Conservation (phyloP, 2,113 vertebrate genomes). For the Erinaceus europaeus region DNA sequence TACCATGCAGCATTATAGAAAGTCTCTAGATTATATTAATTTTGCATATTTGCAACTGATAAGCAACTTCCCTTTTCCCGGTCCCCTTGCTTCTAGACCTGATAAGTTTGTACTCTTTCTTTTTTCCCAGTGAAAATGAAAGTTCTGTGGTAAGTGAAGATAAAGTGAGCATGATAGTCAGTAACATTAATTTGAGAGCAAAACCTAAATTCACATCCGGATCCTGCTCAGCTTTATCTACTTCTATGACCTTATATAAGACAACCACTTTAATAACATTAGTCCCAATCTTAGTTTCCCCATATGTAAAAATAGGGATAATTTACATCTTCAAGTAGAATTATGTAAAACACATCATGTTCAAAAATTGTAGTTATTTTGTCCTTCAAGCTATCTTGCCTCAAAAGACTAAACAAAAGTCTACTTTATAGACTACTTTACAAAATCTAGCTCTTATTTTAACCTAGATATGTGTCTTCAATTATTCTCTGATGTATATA, state of each 20-base stretch:
- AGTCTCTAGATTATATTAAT: neutral
- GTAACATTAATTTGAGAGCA: neutral
- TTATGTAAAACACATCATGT: neutral
- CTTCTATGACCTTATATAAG: neutral
- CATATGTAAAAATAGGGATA: slow-evolving; percentile 7
- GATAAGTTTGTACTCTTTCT: neutral
- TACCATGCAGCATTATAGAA: neutral
- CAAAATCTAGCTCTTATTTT: neutral
- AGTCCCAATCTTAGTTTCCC: neutral
- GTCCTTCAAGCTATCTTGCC: neutral
- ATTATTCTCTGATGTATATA: neutral
- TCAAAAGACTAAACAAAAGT: neutral
- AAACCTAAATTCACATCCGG: neutral
- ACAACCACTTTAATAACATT: neutral
- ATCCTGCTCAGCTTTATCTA: neutral
- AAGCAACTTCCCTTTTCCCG: neutral
- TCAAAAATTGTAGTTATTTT: slow-evolving; percentile 19
- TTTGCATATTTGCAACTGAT: neutral
- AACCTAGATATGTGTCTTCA: neutral
- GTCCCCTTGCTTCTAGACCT: neutral
- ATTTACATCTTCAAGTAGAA: neutral
- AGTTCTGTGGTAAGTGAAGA: neutral
- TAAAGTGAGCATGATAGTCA: neutral
- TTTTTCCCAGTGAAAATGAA: neutral
- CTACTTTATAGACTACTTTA: neutral